Percentiles rank a stretch among this genome's conserved stretches.
Conservation (phyloP, 2,797 vertebrate genomes). For the Graptemys geographica region DNA sequence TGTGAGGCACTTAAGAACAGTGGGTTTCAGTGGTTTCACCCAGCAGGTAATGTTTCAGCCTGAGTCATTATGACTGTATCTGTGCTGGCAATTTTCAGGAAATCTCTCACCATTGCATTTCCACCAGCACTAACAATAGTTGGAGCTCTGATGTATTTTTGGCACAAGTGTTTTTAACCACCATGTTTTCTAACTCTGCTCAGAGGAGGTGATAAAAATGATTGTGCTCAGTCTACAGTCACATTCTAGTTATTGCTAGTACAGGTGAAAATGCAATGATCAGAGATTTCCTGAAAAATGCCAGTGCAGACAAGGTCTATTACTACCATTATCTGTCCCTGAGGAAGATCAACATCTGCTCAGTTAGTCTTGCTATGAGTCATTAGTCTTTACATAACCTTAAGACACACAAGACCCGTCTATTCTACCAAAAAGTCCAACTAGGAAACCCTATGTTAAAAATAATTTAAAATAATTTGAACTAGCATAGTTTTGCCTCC, state of each 20-base stretch:
- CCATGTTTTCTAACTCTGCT: background rate
- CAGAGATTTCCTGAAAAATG: background rate
- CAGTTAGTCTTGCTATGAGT: background rate
- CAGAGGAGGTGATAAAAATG: background rate
- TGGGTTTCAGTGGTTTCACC: background rate
- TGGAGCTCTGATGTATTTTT: background rate
- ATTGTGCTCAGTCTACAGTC: background rate
- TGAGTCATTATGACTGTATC: background rate
- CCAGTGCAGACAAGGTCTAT: background rate
- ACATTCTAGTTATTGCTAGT: background rate
- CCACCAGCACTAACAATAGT: background rate
- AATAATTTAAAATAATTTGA: background rate
- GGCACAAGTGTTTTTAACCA: slow-evolving; percentile 10
- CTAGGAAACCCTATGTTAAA: background rate
- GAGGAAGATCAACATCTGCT: background rate
- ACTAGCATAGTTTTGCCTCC: background rate
- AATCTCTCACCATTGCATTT: background rate
- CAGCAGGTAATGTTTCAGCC: background rate
- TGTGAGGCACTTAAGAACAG: background rate
- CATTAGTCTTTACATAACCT: background rate
- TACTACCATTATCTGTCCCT: background rate
- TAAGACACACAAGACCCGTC: background rate
- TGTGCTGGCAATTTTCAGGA: background rate
- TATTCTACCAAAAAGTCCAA: background rate
- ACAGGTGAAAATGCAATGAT: background rate